phyloP scores from a whole-genome alignment of 2,888 invertebrate genomes.

The Papilio demoleus region DNA sequence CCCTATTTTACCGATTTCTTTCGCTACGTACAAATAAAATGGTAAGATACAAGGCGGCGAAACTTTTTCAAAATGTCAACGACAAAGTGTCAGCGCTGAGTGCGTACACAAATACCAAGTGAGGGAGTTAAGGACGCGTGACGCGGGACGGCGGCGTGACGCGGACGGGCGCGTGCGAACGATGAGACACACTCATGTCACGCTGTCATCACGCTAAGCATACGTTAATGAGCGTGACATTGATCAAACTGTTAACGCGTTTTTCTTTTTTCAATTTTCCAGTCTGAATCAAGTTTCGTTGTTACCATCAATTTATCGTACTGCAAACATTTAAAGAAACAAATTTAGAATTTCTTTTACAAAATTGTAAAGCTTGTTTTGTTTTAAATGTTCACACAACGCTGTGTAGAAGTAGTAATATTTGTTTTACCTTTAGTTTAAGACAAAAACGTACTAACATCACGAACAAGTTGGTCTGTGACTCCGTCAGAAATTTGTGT shows the following conservation, averaged over 20 bases:
- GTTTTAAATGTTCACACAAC: too few relatives aligned
- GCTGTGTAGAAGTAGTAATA: too few relatives aligned
- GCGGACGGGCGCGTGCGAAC: conserved; percentile 43
- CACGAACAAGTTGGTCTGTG: neutral
- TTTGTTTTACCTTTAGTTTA: neutral
- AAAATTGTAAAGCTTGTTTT: too few relatives aligned
- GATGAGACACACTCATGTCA: conserved; percentile 43
- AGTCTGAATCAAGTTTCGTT: neutral
- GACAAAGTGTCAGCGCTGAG: neutral
- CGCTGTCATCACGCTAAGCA: conserved; percentile 65
- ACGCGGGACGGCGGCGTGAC: conserved; percentile 41
- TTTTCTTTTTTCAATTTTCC: neutral
- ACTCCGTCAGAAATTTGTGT: too few relatives aligned
- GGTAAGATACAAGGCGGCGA: too few relatives aligned
- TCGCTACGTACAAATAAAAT: too few relatives aligned
- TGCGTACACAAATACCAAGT: neutral
- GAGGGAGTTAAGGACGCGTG: conserved; percentile 29
- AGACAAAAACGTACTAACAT: neutral
- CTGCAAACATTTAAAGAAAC: too few relatives aligned
- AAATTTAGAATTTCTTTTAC: too few relatives aligned
- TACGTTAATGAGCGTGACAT: neutral
- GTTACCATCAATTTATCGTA: neutral
- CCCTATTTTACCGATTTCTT: too few relatives aligned
- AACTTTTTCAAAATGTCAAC: neutral
- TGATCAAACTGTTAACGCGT: neutral